These are phyloP conservation scores for Scelioninae gen. 1 DNA, from an alignment of 2,888 invertebrate species.

Conservation along the genomic window DNA sequence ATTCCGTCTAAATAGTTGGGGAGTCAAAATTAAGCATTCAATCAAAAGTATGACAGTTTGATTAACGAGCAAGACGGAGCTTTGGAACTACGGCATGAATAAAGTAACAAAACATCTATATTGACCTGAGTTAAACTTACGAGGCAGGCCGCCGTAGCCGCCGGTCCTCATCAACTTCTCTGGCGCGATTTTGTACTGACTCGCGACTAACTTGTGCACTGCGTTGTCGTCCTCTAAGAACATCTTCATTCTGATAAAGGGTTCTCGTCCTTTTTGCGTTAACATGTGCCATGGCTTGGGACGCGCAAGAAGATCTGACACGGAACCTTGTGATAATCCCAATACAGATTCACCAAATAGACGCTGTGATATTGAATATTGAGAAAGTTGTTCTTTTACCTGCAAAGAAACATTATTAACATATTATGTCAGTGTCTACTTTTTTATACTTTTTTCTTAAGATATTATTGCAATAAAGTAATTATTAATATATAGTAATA, in stretches of 20 bases:
- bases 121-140: conserved; percentile 87
- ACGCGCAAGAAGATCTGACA: conserved; percentile 97
- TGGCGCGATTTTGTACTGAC: conserved; percentile 98
- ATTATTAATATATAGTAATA: too few species aligned
- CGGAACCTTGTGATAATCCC: conserved; percentile 97
- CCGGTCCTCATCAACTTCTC: conserved; percentile 98
- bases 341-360: conserved; percentile 99
- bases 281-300: conserved; percentile 99
- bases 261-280: conserved; percentile 98
- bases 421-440: not conserved
- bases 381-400: conserved; percentile 97
- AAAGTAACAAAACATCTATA: conserved; percentile 84
- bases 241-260: conserved; percentile 99
- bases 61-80: conserved; percentile 71
- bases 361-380: conserved; percentile 98
- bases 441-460: not conserved
- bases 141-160: conserved; percentile 93
- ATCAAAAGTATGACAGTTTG: conserved; percentile 41
- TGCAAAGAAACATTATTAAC: conserved; percentile 74
- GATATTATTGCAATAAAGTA: too few species aligned
- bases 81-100: conserved; percentile 76
- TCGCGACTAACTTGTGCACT: conserved; percentile 97
- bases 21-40: conserved; percentile 19
- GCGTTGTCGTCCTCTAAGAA: conserved; percentile 98
- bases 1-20: conserved; percentile 7